phyloP scores from a whole-genome alignment of 2,888 invertebrate species.

The Archaeoteleia sp. region DNA sequence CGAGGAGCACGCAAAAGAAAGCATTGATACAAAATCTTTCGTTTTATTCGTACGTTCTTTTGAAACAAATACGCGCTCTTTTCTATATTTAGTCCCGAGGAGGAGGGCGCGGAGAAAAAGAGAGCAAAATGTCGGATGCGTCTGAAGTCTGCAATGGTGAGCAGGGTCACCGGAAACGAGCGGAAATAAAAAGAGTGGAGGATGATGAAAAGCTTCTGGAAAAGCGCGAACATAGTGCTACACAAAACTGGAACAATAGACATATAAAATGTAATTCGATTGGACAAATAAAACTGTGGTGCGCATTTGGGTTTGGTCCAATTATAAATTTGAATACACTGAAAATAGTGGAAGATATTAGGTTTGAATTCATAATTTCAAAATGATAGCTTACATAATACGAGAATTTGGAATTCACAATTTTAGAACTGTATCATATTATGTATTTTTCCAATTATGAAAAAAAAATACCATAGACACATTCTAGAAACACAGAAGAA shows the following conservation, averaged over 20 bases:
- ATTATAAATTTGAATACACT: conserved; percentile 1
- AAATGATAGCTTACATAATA: no score
- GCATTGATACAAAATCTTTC: conserved; percentile 2
- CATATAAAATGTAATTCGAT: not conserved
- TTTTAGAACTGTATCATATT: no score
- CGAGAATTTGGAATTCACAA: no score
- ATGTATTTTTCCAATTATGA: no score
- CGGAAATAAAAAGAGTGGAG: not conserved
- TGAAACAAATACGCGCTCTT: conserved; percentile 12
- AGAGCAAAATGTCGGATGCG: conserved; percentile 54
- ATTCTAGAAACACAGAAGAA: no score
- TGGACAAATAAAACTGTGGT: conserved; percentile 1
- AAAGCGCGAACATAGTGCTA: conserved; percentile 2
- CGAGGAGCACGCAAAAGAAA: conserved; percentile 4
- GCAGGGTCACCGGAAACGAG: conserved; percentile 47
- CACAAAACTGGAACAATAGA: conserved; percentile 2
- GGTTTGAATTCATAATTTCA: no score
- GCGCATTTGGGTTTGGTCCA: not conserved
- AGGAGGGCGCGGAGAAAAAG: conserved; percentile 42
- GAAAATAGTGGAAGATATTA: no score
- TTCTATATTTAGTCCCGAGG: conserved; percentile 54
- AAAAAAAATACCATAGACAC: no score
- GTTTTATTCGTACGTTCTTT: conserved; percentile 8
- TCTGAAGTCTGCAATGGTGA: conserved; percentile 29
- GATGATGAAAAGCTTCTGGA: conserved; percentile 1